A percentile compares a stretch with the other conserved stretches of the same genome.
Conservation (phyloP, 2,113 vertebrate genomes). For the Rissa tridactyla region DNA sequence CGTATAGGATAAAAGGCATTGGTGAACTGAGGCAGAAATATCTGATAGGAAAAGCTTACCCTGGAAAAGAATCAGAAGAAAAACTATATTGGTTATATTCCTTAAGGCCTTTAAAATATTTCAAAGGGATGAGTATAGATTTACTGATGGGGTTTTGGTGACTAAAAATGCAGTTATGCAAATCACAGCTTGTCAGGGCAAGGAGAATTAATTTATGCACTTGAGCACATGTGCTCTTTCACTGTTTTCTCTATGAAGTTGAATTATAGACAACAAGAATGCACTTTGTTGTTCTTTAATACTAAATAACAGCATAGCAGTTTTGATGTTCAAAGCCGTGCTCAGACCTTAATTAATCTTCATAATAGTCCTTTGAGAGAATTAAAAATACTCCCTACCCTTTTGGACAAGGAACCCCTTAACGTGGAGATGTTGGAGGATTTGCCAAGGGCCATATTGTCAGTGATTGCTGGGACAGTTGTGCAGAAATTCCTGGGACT, state of each 20-base stretch:
- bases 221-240: slow-evolving; percentile 3
- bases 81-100: neutral
- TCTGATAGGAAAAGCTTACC: slow-evolving; percentile 45
- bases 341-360: slow-evolving; percentile 62
- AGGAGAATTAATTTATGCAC: neutral
- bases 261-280: slow-evolving; percentile 39
- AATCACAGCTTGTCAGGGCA: slow-evolving; percentile 26
- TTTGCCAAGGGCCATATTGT: neutral
- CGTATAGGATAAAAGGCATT: neutral
- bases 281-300: slow-evolving; percentile 56
- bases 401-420: neutral
- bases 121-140: slow-evolving; percentile 28
- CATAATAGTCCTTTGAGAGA: slow-evolving; percentile 19
- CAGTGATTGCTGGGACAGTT: neutral
- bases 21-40: neutral
- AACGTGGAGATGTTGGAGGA: neutral
- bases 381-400: neutral
- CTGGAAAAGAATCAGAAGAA: slow-evolving; percentile 43
- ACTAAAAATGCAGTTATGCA: slow-evolving; percentile 26
- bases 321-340: slow-evolving; percentile 60
- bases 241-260: slow-evolving; percentile 9
- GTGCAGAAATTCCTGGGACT: neutral
- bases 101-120: slow-evolving; percentile 35
- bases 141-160: slow-evolving; percentile 1
- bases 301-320: slow-evolving; percentile 49